These are phyloP conservation scores for Phrixothrix hirtus DNA, from an alignment of 2,888 invertebrate species.

Conservation along the genomic window DNA sequence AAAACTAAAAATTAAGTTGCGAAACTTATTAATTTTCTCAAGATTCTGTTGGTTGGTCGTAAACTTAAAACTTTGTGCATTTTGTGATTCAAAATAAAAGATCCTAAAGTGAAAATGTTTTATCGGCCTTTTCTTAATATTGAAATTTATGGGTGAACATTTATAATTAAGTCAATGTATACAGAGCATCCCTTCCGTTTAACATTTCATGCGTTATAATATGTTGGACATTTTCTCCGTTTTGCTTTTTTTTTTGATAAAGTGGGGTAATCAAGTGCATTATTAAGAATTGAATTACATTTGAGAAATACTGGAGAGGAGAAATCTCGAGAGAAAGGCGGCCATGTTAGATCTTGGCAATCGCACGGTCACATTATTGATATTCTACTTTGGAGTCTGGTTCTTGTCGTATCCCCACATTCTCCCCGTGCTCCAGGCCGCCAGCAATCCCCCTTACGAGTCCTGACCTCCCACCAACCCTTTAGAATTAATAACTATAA, in stretches of 20 bases:
- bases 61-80: too few relatives aligned
- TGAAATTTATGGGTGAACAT: too few relatives aligned
- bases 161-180: too few relatives aligned
- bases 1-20: too few relatives aligned
- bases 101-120: too few relatives aligned
- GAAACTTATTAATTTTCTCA: too few relatives aligned
- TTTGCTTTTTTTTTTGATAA: neutral
- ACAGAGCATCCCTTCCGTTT: too few relatives aligned
- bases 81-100: too few relatives aligned
- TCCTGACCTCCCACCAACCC: conserved; percentile 30
- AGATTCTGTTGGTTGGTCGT: too few relatives aligned
- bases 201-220: too few relatives aligned
- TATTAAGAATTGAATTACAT: conserved; percentile 14
- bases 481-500: conserved; percentile 32
- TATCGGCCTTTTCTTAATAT: too few relatives aligned
- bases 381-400: conserved; percentile 56
- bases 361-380: conserved; percentile 57
- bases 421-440: conserved; percentile 25
- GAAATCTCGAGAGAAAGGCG: conserved; percentile 28
- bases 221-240: too few relatives aligned
- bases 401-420: conserved; percentile 49
- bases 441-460: conserved; percentile 29
- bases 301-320: conserved; percentile 17
- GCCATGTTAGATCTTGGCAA: conserved; percentile 42
- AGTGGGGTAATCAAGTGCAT: neutral